These are phyloP conservation scores for Tortricodes alternella DNA, from an alignment of 2,888 invertebrate genomes.

Conservation along the genomic window DNA sequence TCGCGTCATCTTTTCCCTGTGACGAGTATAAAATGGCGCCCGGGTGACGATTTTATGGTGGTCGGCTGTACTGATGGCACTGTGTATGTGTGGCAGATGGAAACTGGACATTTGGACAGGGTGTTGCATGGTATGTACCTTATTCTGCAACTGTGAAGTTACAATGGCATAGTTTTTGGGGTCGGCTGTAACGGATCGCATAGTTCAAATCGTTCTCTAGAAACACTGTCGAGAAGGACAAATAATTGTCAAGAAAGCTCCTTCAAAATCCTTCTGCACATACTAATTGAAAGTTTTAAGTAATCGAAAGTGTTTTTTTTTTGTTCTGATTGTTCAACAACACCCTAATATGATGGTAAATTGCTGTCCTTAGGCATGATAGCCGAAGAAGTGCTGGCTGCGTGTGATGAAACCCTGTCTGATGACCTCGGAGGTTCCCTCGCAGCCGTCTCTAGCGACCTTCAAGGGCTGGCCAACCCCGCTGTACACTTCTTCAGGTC, in stretches of 20 bases:
- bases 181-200: too few species aligned
- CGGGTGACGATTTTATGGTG: slow-evolving; percentile 98
- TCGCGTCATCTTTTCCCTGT: slow-evolving; percentile 98
- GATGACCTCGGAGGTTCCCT: slow-evolving; percentile 76
- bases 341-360: background rate
- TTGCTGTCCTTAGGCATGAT: slow-evolving; percentile 86
- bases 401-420: slow-evolving; percentile 91
- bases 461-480: slow-evolving; percentile 88
- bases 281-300: too few species aligned
- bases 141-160: too few species aligned
- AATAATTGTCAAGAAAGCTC: too few species aligned
- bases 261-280: too few species aligned
- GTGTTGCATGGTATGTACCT: slow-evolving; percentile 90
- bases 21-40: slow-evolving; percentile 97
- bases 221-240: too few species aligned
- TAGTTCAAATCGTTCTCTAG: too few species aligned
- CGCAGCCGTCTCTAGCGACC: slow-evolving; percentile 57
- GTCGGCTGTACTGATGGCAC: slow-evolving; percentile 98
- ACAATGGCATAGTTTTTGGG: too few species aligned
- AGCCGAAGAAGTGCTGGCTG: slow-evolving; percentile 97
- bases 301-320: too few species aligned
- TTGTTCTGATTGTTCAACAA: too few species aligned
- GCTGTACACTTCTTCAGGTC: slow-evolving; percentile 96
- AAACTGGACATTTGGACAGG: slow-evolving; percentile 98
- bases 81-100: slow-evolving; percentile 99